Evolutionary conservation across 2,797 vertebrate species (phyloP).

Genomic region (Holocentrus rufus): DNA sequence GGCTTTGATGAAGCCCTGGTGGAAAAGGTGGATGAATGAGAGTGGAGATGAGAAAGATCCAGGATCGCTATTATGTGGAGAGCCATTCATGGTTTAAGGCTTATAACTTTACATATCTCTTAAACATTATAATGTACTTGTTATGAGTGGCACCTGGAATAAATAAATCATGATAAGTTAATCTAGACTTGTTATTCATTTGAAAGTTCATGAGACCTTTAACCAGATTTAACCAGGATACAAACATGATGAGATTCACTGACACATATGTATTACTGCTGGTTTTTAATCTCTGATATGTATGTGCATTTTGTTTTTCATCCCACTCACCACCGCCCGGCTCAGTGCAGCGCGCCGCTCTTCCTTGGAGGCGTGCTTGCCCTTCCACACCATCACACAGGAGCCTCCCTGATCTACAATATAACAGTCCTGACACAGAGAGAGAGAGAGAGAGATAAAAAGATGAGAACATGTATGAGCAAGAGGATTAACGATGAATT

Average conservation of each 20-base stretch:
- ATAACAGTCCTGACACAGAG: conserved; percentile 85
- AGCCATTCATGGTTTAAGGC: neutral
- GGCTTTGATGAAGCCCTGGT: conserved; percentile 90
- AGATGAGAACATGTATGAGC: neutral
- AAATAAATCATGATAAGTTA: neutral
- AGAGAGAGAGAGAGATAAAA: neutral
- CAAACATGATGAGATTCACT: conserved; percentile 45
- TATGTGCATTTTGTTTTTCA: neutral
- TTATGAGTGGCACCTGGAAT: conserved; percentile 77
- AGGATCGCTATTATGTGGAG: too few relatives aligned
- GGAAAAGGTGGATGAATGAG: neutral
- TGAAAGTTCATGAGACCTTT: too few relatives aligned
- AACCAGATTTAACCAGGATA: too few relatives aligned
- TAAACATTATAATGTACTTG: neutral
- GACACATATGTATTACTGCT: conserved; percentile 84
- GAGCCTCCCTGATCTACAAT: conserved; percentile 88
- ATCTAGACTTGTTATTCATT: neutral
- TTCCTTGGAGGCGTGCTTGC: conserved; percentile 83
- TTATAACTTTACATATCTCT: neutral
- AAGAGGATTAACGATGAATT: neutral
- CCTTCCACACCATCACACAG: conserved; percentile 91
- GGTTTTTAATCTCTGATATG: conserved; percentile 76
- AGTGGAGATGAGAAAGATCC: neutral
- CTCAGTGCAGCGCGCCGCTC: conserved; percentile 87
- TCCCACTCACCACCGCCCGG: conserved; percentile 85